Base-by-base conservation (phyloP, 2,888 invertebrate genomes). In the Fragum fragum region DNA sequence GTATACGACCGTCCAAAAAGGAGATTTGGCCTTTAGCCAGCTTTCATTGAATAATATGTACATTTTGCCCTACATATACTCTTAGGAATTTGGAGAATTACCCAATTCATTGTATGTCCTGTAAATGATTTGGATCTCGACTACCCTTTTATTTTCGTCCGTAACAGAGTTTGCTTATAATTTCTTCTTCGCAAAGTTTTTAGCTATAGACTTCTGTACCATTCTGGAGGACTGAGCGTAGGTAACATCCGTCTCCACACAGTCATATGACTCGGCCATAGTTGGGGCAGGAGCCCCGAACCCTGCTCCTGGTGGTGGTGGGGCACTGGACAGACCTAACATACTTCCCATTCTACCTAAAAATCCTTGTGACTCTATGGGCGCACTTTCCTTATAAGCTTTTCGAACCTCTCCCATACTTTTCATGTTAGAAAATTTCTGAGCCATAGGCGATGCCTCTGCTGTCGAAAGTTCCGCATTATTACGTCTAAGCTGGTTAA, bases 161-260 rank as follows among this genome's bases (percentile, higher is more conserved):
- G 16, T 7, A 42, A 16, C 16, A 11, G 16, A 16, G 42, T 7
- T 42, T 42, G 16, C n/a, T n/a, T n/a, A n/a, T n/a, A 52, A 23
- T 32, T 68, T 74, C 55, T 74, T 74, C 23, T 23, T 55, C 7
- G 66, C 55, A 28, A 47, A 47, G 66, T 87, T 85, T 39, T 83
- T 83, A 7, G 75, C 76, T 68, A 88, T 72, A 1, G 88, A 83
- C 75, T 89, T 89, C 71, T 90, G 83, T 2, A 90, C 86, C 89
- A 90, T 86, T 66, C 89, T 83, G 18, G 66, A 53, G 7, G 87
- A 85, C 61, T 89, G 90, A 18, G 36, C 73, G 23, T 80, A 61
- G n/a, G 89, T 79, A 9, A 87, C 83, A 14, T 80, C 85, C 1
- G 63, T 63, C 23, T 88, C 88, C 0, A 79, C 77, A 47, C 79